Base-by-base conservation (phyloP, 2,797 vertebrate genomes). In the Lepilemur septentrionalis region DNA sequence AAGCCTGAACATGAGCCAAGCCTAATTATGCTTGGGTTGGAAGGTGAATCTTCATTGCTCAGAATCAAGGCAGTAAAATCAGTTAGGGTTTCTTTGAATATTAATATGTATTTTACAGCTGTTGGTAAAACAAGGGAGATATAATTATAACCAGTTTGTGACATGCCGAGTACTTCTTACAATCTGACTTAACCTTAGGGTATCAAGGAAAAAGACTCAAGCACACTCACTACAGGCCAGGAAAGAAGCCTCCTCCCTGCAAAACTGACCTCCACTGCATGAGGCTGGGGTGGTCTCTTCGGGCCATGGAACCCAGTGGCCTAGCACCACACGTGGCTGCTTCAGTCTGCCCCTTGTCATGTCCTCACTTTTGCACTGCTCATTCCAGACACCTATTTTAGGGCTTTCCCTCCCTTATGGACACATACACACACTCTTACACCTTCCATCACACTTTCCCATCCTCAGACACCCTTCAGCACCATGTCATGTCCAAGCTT, bases 1-100 rank as follows among this genome's bases (percentile, higher is more conserved):
- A 99, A 98, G 98, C 95, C 97, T 99, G 99, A 98, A 98, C 67
- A 12, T 0, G n/a, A 92, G 98, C 99, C 99, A 99, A 96, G 96
- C 91, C 96, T 97, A 98, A 98, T 97, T 98, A 97, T 98, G 98
- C 97, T 98, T 98, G 97, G 95, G 95, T 97, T 98, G 98, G 98
- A 98, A 98, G 59, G 96, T 73, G 82, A 94, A 80, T 90, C 95
- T 97, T 98, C 96, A 97, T 97, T 98, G 98, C 98, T 97, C 43
- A 4, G 96, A 98, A 97, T 97, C 90, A 97, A 97, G 94, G 96
- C 52, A 98, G 97, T 97, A 96, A 98, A 97, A 97, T 75, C 97
- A 96, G 96, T 96, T 94, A 91, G 90, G 82, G 89, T 94, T 94
- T 96, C 72, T 65, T 87, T 98, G 96, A 96, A 95, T 97, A 97